Evolutionary conservation across 2,113 vertebrate species (phyloP).

Genomic region (Alouatta palliata): DNA sequence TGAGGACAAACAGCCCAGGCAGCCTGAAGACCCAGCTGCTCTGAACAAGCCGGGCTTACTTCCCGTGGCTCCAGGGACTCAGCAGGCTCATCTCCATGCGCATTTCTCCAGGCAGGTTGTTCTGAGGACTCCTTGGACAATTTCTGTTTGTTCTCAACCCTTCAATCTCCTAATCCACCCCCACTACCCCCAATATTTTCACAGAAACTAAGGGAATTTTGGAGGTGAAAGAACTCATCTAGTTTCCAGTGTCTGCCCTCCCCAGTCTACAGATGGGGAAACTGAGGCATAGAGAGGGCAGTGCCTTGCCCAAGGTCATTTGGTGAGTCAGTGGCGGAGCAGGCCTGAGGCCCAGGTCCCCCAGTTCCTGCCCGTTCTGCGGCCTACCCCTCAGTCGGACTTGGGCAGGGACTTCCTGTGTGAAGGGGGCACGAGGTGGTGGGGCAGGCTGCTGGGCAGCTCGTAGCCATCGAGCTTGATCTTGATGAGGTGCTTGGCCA

Average conservation of each 20-base stretch:
- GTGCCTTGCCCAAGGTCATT: not conserved
- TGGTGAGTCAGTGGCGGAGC: not conserved
- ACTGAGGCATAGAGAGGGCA: not conserved
- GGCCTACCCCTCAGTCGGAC: constrained; percentile 82
- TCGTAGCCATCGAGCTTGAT: constrained; percentile 96
- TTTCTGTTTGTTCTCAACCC: constrained; percentile 12
- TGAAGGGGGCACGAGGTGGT: constrained; percentile 92
- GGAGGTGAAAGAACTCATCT: constrained; percentile 19
- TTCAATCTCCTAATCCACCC: not conserved
- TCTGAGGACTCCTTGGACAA: not conserved
- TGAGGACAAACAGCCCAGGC: constrained; percentile 10
- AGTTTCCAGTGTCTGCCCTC: not conserved
- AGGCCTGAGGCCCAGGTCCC: not conserved
- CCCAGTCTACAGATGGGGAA: constrained; percentile 10
- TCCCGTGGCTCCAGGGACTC: constrained; percentile 9
- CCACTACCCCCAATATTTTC: not conserved
- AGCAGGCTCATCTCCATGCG: constrained; percentile 8
- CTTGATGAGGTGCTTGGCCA: constrained; percentile 98
- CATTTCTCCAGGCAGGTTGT: not conserved
- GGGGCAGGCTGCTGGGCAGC: constrained; percentile 91
- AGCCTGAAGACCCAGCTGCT: constrained; percentile 1
- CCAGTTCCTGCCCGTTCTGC: not conserved
- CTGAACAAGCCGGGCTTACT: rapidly evolving
- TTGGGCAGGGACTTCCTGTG: constrained; percentile 92
- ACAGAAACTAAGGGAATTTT: constrained; percentile 45